Evolutionary conservation across 1,140 invertebrate species (phyloP), one percentile per base, ranked within the genome.

Genomic region (Linepithema humile): DNA sequence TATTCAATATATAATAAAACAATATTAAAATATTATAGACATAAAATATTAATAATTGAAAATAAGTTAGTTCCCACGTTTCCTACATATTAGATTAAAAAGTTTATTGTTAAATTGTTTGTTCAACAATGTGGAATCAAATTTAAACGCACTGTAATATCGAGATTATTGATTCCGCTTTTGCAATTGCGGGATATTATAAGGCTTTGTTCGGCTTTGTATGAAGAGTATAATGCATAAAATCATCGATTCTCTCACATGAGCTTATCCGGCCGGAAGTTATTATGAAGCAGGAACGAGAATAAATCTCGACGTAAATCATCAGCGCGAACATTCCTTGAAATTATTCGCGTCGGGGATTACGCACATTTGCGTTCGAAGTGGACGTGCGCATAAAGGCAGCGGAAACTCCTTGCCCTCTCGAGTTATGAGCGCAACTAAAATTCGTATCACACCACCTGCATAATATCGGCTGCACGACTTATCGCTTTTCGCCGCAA

Each of bases 401-500:
- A 48, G 40, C 17, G 40, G n/a, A 69, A 69, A 55, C 62, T 80
- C 64, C 75, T 70, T 70, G n/a, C 35, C 35, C 17, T 80, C 12
- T 4, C 75, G 75, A 78, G 62, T 78, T 69, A 80, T 70, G 64
- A 69, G 35, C 45, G 35, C 26, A 43, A 26, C 64, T 80, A 69
- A 80, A 80, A 80, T 80, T 80, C 74, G 60, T 65, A 65, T 77
- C 64, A 78, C 75, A 73, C 48, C 83, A 70, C 69, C 77, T 74
- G 86, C 38, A 64, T 75, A 74, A 72, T 88, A 85, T 88, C 64
- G 86, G 35, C 40, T 53, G 35, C 48, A 53, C 38, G 84, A 89
- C 84, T 88, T 88, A 88, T 80, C 84, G 88, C 74, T 88, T 84
- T 45, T 50, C 32, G 57, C 43, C n/a, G 67, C 50, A 75, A 35